phyloP scores from a whole-genome alignment of 1,140 invertebrate genomes.

The Hycleus phaleratus region DNA sequence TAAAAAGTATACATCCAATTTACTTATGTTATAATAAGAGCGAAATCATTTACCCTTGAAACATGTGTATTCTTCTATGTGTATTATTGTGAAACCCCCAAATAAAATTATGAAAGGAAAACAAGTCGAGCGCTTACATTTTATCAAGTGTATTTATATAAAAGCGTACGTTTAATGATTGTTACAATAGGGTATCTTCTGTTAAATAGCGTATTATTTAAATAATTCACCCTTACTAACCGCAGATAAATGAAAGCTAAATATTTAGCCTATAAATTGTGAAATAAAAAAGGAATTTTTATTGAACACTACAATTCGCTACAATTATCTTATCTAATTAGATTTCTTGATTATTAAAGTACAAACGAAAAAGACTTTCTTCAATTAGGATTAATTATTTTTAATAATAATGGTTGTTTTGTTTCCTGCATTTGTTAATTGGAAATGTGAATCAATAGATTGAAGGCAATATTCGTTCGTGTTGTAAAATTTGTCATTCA shows the following conservation, averaged over 20 bases:
- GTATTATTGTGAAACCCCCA: too few species aligned
- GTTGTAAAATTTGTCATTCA: constrained; percentile 40
- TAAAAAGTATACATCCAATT: too few species aligned
- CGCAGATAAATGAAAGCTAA: background rate
- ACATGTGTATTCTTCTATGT: too few species aligned
- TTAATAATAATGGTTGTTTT: too few species aligned
- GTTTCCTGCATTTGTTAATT: too few species aligned
- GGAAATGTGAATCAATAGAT: constrained; percentile 29
- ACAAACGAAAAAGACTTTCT: too few species aligned
- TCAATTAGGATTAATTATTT: too few species aligned
- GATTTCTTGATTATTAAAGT: too few species aligned
- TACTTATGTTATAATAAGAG: too few species aligned
- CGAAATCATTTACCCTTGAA: too few species aligned
- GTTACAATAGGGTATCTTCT: constrained; percentile 4
- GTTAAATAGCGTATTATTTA: background rate
- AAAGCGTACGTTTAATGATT: background rate
- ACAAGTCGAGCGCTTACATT: background rate
- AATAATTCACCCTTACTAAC: background rate
- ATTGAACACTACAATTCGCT: too few species aligned
- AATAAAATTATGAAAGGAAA: background rate
- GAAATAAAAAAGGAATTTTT: background rate
- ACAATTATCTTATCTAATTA: too few species aligned
- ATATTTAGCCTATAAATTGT: background rate
- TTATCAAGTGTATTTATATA: background rate
- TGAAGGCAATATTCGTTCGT: constrained; percentile 37